Percentiles rank a stretch among this genome's conserved stretches.
phyloP scores from a whole-genome alignment of 2,888 invertebrate species.

The Rhingia rostrata region DNA sequence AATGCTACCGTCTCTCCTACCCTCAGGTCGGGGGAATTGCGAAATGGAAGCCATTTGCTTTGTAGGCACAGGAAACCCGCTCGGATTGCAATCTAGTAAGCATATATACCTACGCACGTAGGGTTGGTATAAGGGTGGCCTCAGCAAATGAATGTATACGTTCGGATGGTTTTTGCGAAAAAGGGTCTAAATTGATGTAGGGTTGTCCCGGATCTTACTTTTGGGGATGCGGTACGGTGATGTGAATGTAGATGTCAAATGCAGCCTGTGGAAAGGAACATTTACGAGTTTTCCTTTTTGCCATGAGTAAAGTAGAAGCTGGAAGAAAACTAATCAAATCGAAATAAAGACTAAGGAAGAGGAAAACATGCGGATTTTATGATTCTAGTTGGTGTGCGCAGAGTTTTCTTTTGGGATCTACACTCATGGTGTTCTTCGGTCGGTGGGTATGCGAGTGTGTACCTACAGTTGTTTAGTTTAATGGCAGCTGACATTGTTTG shows the following conservation, averaged over 20 bases:
- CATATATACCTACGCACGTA: conserved; percentile 1
- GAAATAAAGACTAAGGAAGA: conserved; percentile 55
- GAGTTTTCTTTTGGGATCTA: conserved; percentile 37
- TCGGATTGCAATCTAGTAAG: conserved; percentile 56
- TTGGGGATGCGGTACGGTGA: conserved; percentile 1
- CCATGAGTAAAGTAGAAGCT: conserved; percentile 20
- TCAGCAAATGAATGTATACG: conserved; percentile 25
- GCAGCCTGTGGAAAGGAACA: conserved; percentile 68
- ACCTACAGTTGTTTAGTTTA: conserved; percentile 51
- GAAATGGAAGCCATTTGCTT: conserved; percentile 58
- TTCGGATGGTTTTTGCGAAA: conserved; percentile 14
- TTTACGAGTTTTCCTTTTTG: conserved; percentile 68
- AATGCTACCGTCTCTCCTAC: conserved; percentile 36
- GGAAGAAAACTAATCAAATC: conserved; percentile 72
- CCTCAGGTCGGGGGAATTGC: conserved; percentile 50
- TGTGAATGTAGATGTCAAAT: conserved; percentile 67
- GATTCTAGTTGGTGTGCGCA: conserved; percentile 53
- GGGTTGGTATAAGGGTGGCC: neutral
- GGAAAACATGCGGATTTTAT: conserved; percentile 63
- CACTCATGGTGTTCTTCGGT: neutral
- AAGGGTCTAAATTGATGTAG: conserved; percentile 26
- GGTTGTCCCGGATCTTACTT: conserved; percentile 5
- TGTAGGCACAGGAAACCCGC: conserved; percentile 32
- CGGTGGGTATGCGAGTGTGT: conserved; percentile 1
- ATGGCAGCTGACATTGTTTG: conserved; percentile 70